phyloP scores from a whole-genome alignment of 2,888 invertebrate genomes.

The Dolomedes plantarius region DNA sequence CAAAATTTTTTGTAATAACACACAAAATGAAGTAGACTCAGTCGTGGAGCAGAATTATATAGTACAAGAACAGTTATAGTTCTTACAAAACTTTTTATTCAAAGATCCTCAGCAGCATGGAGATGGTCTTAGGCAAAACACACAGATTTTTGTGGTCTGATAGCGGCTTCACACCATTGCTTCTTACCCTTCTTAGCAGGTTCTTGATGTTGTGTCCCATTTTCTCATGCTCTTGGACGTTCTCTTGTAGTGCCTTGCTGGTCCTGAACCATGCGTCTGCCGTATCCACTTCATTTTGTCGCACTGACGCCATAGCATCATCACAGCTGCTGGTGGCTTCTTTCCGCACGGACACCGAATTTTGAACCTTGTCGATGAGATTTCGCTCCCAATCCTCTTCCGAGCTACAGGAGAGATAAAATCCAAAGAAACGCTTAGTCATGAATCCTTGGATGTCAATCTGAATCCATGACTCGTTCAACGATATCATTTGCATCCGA shows the following conservation, averaged over 20 bases:
- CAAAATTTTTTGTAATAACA: too few species aligned
- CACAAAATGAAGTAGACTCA: too few species aligned
- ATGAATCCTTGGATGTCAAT: neutral
- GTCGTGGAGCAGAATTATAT: too few species aligned
- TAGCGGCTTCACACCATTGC: too few species aligned
- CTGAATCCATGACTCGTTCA: too few species aligned
- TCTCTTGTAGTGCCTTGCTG: constrained; percentile 35
- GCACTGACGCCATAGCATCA: neutral
- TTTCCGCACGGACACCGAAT: constrained; percentile 19
- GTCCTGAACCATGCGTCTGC: constrained; percentile 38
- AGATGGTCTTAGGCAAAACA: too few species aligned
- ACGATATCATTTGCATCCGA: too few species aligned
- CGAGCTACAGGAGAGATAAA: constrained; percentile 15
- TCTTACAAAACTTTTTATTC: too few species aligned
- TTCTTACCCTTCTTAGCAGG: constrained; percentile 23
- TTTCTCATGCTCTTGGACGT: constrained; percentile 38
- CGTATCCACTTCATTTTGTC: neutral
- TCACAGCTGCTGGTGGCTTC: constrained; percentile 14
- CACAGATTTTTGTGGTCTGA: too few species aligned
- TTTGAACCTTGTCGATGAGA: constrained; percentile 30
- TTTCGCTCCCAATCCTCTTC: constrained; percentile 59
- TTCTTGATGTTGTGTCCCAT: constrained; percentile 17
- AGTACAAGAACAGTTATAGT: too few species aligned
- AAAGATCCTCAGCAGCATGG: too few species aligned
- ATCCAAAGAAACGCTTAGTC: too few species aligned